These are phyloP conservation scores for Maconellicoccus hirsutus DNA, from an alignment of 1,140 invertebrate genomes.

Conservation along the genomic window DNA sequence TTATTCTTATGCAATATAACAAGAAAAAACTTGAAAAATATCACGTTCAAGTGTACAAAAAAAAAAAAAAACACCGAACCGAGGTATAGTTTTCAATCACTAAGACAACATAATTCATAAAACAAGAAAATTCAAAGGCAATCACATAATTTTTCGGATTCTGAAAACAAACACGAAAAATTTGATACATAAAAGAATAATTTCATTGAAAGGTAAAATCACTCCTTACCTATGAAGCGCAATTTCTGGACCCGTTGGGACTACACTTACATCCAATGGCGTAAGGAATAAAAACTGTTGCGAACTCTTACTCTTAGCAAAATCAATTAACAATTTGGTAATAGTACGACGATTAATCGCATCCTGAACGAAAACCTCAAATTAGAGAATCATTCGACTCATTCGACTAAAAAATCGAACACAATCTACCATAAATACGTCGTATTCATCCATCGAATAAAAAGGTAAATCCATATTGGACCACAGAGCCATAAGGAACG, in stretches of 20 bases:
- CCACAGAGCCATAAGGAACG: conserved; percentile 90
- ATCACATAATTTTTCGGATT: neutral
- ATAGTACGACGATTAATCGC: conserved; percentile 29
- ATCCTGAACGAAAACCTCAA: conserved; percentile 42
- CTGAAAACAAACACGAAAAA: neutral
- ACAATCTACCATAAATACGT: conserved; percentile 81
- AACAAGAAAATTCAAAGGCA: no score
- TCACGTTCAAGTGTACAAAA: no score
- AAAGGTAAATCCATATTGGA: conserved; percentile 81
- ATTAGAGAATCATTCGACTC: no score
- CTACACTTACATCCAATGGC: conserved; percentile 48
- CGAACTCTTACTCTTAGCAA: conserved; percentile 45
- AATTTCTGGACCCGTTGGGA: conserved; percentile 34
- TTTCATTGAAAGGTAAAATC: neutral
- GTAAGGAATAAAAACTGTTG: conserved; percentile 65
- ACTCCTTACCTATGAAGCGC: neutral
- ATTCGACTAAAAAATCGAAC: neutral
- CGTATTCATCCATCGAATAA: conserved; percentile 94
- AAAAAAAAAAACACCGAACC: no score
- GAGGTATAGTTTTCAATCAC: no score
- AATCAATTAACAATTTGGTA: conserved; percentile 39
- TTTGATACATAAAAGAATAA: neutral
- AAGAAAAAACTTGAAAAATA: no score
- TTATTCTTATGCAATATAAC: no score
- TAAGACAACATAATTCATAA: no score